Base-by-base conservation (phyloP, 2,113 vertebrate species). In the Ovibos moschatus region DNA sequence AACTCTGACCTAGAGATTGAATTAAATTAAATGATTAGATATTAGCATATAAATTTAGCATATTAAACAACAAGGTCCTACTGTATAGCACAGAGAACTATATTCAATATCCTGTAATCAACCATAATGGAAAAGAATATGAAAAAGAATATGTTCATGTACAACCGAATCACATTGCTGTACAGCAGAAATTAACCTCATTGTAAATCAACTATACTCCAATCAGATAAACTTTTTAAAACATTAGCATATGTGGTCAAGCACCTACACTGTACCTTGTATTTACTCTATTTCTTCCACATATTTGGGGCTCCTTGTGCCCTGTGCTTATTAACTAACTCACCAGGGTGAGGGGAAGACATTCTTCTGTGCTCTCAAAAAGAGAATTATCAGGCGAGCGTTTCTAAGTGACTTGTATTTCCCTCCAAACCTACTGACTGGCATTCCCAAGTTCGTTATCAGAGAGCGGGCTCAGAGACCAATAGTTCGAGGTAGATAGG, bases 391-490 rank as follows among this genome's bases (percentile, higher is more conserved):
- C 91, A 87, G 93, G 58, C 71, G 43, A 67, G 21, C 67, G 74
- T 81, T 86, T 90, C 50, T 81, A 86, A 95, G 51, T 85, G 6
- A 45, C 94, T 89, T 21, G 28, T 11, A 82, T 9, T 33, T 67
- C 92, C 89, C 91, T 96, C 81, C 47, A 14, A 23, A 30, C 81
- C 55, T 58, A 2, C 9, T 33, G 91, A 2, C 9, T 33, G 91
- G 62, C 82, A 87, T 94, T 98, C 96, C 91, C 88, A 89, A 47
- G 93, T 58, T 94, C n/a, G 64, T 85, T 97, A 79, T 98, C 96
- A 91, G 96, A 91, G 81, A 40, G 74, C 14, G 7, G 89, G 87
- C 76, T 97, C 82, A 81, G 95, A 98, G 93, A 94, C 67, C 58
- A 27, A 57, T 43, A 78, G 95, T 87, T 94, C 64, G 92, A 95